Conservation (phyloP, 1,140 invertebrate genomes). For the Pseudomyrmex dendroicus region DNA sequence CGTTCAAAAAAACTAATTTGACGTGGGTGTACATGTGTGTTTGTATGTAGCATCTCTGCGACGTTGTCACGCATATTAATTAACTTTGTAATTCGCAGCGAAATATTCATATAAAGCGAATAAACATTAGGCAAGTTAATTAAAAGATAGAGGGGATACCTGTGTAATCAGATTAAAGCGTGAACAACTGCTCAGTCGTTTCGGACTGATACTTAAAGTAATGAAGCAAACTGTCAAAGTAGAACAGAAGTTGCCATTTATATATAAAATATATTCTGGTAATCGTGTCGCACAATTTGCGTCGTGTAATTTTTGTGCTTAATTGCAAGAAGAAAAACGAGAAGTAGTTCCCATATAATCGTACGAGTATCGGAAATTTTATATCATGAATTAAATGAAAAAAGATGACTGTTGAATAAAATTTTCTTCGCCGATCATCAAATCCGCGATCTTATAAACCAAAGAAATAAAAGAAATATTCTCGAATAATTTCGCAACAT, state of each 20-base stretch:
- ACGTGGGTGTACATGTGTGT: not conserved
- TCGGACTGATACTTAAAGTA: slow-evolving; percentile 9
- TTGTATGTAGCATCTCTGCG: not conserved
- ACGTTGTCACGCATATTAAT: not conserved
- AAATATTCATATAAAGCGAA: not conserved
- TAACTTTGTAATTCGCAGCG: not conserved
- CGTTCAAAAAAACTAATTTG: not conserved
- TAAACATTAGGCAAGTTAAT: slow-evolving; percentile 29
- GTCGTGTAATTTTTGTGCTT: not conserved
- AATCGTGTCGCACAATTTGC: not conserved
- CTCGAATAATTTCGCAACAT: not conserved
- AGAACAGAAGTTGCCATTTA: not conserved
- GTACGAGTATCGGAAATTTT: not conserved
- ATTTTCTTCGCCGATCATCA: too few relatives aligned
- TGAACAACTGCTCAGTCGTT: slow-evolving; percentile 16
- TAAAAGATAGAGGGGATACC: not conserved
- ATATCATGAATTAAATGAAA: not conserved
- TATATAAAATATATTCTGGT: not conserved
- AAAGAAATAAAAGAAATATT: not conserved
- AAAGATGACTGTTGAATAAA: not conserved
- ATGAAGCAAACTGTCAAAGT: slow-evolving; percentile 35
- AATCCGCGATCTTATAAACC: not conserved
- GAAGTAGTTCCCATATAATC: not conserved
- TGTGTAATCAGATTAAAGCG: slow-evolving; percentile 30
- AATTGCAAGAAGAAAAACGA: not conserved